A percentile compares a stretch with the other conserved stretches of the same genome.
phyloP scores from a whole-genome alignment of 1,140 invertebrate genomes.

The Drosophila lacteicornis region DNA sequence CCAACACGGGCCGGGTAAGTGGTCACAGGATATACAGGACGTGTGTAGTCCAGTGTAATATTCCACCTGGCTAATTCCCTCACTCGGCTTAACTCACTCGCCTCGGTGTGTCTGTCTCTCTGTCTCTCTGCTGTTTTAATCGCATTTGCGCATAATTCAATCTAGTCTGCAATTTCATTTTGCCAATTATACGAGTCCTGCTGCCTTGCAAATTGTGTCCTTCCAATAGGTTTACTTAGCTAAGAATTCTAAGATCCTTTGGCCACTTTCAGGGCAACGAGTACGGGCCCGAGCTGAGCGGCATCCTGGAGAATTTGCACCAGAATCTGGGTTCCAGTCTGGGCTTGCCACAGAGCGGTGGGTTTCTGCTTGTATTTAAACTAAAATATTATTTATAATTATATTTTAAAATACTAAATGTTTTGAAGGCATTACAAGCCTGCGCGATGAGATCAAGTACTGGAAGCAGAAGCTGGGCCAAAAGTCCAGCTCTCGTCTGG shows the following conservation, averaged over 20 bases:
- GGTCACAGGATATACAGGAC: neutral
- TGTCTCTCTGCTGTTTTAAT: conserved; percentile 56
- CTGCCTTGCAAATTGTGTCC: conserved; percentile 44
- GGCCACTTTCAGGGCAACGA: conserved; percentile 67
- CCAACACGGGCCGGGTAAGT: conserved; percentile 68
- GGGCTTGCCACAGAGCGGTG: conserved; percentile 81
- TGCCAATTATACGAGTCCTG: conserved; percentile 60
- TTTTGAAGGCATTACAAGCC: conserved; percentile 66
- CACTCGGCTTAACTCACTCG: conserved; percentile 55
- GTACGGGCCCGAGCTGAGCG: conserved; percentile 76
- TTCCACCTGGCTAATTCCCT: conserved; percentile 57
- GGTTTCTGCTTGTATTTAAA: conserved; percentile 2
- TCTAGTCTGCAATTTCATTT: conserved; percentile 76
- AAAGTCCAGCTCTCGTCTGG: conserved; percentile 78
- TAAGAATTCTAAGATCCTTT: conserved; percentile 5
- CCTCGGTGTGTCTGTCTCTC: neutral
- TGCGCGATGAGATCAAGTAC: conserved; percentile 85
- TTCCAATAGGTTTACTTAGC: conserved; percentile 43
- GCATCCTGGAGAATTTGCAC: conserved; percentile 81
- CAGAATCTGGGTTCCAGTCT: conserved; percentile 78
- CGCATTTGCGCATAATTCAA: conserved; percentile 78
- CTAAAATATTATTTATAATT: neutral
- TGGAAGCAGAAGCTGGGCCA: conserved; percentile 84
- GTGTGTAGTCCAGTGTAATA: conserved; percentile 55
- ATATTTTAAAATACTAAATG: neutral